Evolutionary conservation across 2,888 invertebrate genomes (phyloP), one percentile per base, ranked within the genome.

Genomic region (Drosophila birchii): DNA sequence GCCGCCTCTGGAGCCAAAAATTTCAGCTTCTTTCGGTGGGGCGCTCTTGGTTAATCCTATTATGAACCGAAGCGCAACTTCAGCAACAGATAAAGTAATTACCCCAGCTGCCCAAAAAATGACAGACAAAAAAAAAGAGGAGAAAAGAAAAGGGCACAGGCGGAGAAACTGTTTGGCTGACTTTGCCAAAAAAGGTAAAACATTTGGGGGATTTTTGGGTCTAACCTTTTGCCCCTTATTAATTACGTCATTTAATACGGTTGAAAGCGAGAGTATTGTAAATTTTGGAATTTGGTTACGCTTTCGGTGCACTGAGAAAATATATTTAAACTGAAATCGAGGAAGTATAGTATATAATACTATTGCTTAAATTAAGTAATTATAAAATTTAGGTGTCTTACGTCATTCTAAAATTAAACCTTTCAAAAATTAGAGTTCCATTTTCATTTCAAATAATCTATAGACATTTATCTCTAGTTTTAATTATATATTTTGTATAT

Each of bases 81-180:
- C 81, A 88, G 86, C 88, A 81, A 80, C 88, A 86, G 88, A 86
- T 88, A 86, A 88, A 88, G 83, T 81, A 86, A 86, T 88, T 86
- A 86, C 84, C 76, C 78, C 72, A 55, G 67, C 79, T 49, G 72
- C 79, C 72, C 58, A 59, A 49, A 49, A 44, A 45, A 49, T 16
- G 16, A 0, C 51, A 41, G 61, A 43, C 53, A 36, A n/a, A 9
- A 41, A 26, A 51, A 39, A 29, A 5, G 57, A 60, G 23, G 16
- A 8, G 14, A 26, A 47, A 47, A 47, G 47, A 53, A 39, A 57
- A 34, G 62, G 41, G 62, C 56, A 54, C 47, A 29, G 39, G 26
- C 64, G 61, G 38, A n/a, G 55, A 60, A 70, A 77, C 74, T 76
- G 84, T 78, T 81, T 80, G 71, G 74, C 69, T 79, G 82, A 79